A percentile compares a stretch with the other conserved stretches of the same genome.
Conservation (phyloP, 64 coral and sea anemone genomes). For the Acropora tenuis region DNA sequence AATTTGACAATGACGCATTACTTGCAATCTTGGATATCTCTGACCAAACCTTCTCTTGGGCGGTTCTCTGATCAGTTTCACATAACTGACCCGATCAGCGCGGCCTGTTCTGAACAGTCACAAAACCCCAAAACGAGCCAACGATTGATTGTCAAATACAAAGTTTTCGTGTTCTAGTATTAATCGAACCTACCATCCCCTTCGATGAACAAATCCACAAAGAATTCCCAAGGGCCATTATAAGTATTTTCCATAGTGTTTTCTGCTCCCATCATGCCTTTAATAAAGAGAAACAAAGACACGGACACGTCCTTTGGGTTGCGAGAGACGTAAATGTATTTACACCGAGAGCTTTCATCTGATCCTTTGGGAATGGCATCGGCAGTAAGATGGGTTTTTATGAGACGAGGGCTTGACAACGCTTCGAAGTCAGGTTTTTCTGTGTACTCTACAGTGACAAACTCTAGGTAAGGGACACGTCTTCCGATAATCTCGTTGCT, state of each 20-base stretch:
- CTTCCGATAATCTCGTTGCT: background rate
- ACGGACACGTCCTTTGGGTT: constrained; percentile 52
- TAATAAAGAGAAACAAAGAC: background rate
- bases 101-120: no score
- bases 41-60: no score
- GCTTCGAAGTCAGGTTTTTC: background rate
- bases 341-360: background rate
- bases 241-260: background rate
- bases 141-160: no score
- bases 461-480: constrained; percentile 17
- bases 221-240: constrained; percentile 3
- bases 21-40: no score
- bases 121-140: no score
- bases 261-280: no score
- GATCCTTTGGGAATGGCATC: background rate
- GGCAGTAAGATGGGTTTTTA: constrained; percentile 34
- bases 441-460: background rate
- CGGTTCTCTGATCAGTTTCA: no score
- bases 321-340: constrained; percentile 47
- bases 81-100: no score
- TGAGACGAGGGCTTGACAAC: constrained; percentile 22
- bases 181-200: background rate
- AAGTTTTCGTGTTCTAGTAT: background rate
- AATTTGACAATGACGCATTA: no score
- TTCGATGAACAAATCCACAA: background rate